phyloP scores from a whole-genome alignment of 1,140 invertebrate species.

The Proctacanthus coquilletti region DNA sequence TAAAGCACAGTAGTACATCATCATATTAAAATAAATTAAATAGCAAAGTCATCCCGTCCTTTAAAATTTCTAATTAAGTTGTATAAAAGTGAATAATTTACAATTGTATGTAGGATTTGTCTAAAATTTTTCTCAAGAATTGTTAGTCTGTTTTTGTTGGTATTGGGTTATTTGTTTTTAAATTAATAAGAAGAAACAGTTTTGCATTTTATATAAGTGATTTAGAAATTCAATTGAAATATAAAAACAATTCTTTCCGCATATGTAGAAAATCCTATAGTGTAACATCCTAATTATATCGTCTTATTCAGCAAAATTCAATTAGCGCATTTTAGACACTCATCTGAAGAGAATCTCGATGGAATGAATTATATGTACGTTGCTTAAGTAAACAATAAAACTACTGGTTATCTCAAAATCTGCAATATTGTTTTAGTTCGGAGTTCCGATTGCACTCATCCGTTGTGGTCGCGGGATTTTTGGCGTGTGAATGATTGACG shows the following conservation, averaged over 20 bases:
- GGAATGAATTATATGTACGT: not conserved
- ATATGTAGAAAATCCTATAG: not conserved
- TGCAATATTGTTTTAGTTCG: too few relatives aligned
- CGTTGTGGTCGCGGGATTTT: too few relatives aligned
- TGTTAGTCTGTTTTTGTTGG: not conserved
- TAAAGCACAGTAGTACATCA: not conserved
- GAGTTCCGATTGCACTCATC: too few relatives aligned
- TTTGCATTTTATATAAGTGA: not conserved
- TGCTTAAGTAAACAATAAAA: too few relatives aligned
- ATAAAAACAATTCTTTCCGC: not conserved
- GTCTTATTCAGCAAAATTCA: not conserved
- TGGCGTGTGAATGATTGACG: too few relatives aligned
- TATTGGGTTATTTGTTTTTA: not conserved
- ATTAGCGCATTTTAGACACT: not conserved
- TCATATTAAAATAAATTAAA: not conserved
- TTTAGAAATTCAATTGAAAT: constrained; percentile 1
- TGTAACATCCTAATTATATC: not conserved
- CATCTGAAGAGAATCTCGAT: not conserved
- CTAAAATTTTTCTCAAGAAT: not conserved
- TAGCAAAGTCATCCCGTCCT: too few relatives aligned
- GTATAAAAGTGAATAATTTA: not conserved
- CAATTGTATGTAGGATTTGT: not conserved
- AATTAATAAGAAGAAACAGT: not conserved
- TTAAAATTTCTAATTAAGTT: not conserved
- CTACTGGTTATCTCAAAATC: too few relatives aligned